A percentile compares a stretch with the other conserved stretches of the same genome.
Conservation (phyloP, 2,888 invertebrate species). For the Ariolimax columbianus region DNA sequence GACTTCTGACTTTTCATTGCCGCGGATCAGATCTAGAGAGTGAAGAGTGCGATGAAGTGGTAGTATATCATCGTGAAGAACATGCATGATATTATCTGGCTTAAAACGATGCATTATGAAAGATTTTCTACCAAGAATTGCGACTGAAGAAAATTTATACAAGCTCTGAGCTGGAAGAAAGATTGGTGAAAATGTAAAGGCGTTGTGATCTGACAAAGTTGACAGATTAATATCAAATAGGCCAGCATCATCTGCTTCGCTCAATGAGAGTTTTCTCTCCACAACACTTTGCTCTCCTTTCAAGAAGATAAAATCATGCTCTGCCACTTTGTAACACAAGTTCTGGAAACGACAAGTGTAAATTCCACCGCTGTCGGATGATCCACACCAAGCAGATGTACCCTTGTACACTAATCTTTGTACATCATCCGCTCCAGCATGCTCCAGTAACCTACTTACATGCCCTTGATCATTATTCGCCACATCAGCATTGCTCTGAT, state of each 20-base stretch:
- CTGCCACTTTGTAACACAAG: constrained; percentile 77
- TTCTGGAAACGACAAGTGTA: constrained; percentile 77
- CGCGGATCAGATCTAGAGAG: constrained; percentile 57
- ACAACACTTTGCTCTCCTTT: constrained; percentile 70
- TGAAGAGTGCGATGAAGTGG: constrained; percentile 78
- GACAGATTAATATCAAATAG: constrained; percentile 75
- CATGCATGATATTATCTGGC: constrained; percentile 82
- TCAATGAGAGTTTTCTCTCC: constrained; percentile 65
- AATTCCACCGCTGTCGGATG: background rate
- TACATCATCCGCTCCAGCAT: background rate
- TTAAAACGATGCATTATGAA: constrained; percentile 79
- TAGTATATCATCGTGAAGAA: constrained; percentile 81
- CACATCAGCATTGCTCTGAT: background rate
- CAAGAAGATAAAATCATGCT: constrained; percentile 78
- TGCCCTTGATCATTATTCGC: background rate
- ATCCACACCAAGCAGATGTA: constrained; percentile 30
- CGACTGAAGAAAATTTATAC: constrained; percentile 59
- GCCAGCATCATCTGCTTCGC: constrained; percentile 56
- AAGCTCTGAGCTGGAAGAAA: constrained; percentile 70
- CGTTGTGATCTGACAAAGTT: constrained; percentile 78
- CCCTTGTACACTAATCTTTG: constrained; percentile 5
- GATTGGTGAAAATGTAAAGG: constrained; percentile 71
- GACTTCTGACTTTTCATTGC: constrained; percentile 21
- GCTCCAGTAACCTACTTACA: background rate
- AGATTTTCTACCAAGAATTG: constrained; percentile 60